A percentile compares a stretch with the other conserved stretches of the same genome.
phyloP scores from a whole-genome alignment of 2,888 invertebrate species.

The Agrotis puta region DNA sequence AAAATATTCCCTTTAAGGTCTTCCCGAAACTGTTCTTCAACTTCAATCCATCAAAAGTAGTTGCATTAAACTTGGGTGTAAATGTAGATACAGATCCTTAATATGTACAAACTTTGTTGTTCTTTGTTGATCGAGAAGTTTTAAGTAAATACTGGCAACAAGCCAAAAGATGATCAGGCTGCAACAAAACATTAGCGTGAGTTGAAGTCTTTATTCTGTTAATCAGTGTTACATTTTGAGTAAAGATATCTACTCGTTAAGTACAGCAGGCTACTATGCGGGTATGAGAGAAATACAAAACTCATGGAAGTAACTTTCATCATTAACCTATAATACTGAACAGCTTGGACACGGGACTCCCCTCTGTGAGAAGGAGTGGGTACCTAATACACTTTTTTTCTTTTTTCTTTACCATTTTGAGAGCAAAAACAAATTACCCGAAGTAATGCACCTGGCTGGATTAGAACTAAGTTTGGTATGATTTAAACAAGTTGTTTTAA shows the following conservation, averaged over 20 bases:
- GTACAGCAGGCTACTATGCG: background rate
- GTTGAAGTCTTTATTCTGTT: slow-evolving; percentile 27
- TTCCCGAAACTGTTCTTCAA: background rate
- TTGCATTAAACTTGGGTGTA: background rate
- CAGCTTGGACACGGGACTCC: too few relatives aligned
- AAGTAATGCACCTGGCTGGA: too few relatives aligned
- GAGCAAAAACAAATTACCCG: too few relatives aligned
- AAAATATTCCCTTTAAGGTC: too few relatives aligned
- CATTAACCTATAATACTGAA: too few relatives aligned
- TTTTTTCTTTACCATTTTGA: too few relatives aligned
- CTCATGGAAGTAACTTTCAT: too few relatives aligned
- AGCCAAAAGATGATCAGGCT: slow-evolving; percentile 41
- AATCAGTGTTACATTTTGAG: slow-evolving; percentile 2
- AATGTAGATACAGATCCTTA: background rate
- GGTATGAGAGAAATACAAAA: too few relatives aligned
- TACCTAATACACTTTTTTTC: too few relatives aligned
- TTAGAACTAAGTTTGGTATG: too few relatives aligned
- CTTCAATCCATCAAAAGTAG: background rate
- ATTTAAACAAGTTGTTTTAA: too few relatives aligned
- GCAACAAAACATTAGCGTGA: slow-evolving; percentile 31
- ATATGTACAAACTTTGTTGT: background rate
- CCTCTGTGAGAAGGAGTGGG: too few relatives aligned
- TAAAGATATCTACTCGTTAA: background rate
- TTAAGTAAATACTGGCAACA: slow-evolving; percentile 35
- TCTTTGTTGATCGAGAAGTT: slow-evolving; percentile 12